Percentiles rank a stretch among this genome's conserved stretches.
Evolutionary conservation across 2,797 vertebrate species (phyloP).

Genomic region (Sebastes glaucus): DNA sequence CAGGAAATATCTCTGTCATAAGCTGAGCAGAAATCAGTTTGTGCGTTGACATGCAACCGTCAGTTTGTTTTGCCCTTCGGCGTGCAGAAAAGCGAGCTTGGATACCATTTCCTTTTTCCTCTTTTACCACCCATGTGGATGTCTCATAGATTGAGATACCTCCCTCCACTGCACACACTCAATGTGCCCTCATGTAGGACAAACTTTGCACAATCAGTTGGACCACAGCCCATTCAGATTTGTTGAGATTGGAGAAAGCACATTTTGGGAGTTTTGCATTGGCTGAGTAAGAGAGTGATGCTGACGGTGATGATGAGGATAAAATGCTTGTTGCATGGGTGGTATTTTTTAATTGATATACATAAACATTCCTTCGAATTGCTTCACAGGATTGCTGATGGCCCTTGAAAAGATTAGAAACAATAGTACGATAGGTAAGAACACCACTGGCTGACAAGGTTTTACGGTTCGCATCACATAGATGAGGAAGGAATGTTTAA

Average conservation of each 20-base stretch:
- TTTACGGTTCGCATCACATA: constrained; percentile 17
- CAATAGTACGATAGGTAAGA: neutral
- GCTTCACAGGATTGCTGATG: constrained; percentile 12
- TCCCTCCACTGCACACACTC: constrained; percentile 76
- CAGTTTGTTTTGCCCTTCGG: constrained; percentile 1
- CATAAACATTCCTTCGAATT: constrained; percentile 7
- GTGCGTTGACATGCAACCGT: constrained; percentile 4
- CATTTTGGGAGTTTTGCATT: constrained; percentile 61
- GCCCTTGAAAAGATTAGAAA: constrained; percentile 35
- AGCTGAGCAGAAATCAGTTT: neutral
- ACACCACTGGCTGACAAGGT: constrained; percentile 1
- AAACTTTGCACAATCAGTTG: constrained; percentile 69
- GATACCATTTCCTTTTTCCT: constrained; percentile 45
- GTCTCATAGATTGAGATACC: constrained; percentile 72
- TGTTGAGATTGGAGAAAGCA: constrained; percentile 64
- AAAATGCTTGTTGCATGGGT: constrained; percentile 47
- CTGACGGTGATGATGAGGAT: constrained; percentile 23
- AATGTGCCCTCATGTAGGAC: constrained; percentile 79
- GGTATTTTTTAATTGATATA: constrained; percentile 55
- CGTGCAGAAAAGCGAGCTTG: constrained; percentile 27
- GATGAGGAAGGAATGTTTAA: constrained; percentile 35
- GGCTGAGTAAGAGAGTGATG: constrained; percentile 41
- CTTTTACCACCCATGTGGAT: constrained; percentile 78
- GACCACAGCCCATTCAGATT: constrained; percentile 63
- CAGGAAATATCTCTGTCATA: neutral